phyloP scores from a whole-genome alignment of 2,888 invertebrate species.

The Mongoloraphidia duomilia region DNA sequence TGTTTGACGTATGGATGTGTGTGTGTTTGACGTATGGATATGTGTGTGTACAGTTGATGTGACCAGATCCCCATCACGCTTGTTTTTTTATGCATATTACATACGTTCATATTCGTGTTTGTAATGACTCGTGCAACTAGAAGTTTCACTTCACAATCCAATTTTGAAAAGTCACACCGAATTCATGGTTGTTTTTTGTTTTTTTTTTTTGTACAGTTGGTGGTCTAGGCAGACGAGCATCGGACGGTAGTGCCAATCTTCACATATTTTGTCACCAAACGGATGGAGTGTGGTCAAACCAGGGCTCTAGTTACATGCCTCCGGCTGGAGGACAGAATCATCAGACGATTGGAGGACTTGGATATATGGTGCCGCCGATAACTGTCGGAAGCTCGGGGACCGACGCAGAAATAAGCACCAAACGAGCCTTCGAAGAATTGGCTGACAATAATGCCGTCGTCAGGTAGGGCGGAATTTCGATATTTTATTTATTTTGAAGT shows the following conservation, averaged over 20 bases:
- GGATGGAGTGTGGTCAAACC: slow-evolving; percentile 38
- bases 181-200: slow-evolving; percentile 12
- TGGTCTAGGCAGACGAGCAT: slow-evolving; percentile 79
- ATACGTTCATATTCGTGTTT: too few species aligned
- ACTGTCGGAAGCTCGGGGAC: background rate
- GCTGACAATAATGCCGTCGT: slow-evolving; percentile 35
- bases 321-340: background rate
- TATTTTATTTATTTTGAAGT: background rate
- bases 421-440: slow-evolving; percentile 29
- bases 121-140: too few species aligned
- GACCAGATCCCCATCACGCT: too few species aligned
- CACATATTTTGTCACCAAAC: slow-evolving; percentile 47
- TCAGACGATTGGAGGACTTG: background rate
- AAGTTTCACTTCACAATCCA: too few species aligned
- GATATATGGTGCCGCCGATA: background rate
- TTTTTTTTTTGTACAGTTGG: slow-evolving; percentile 36
- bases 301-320: slow-evolving; percentile 32
- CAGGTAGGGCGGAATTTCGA: slow-evolving; percentile 23
- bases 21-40: too few species aligned
- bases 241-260: slow-evolving; percentile 90
- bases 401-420: slow-evolving; percentile 10
- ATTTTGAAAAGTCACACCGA: background rate
- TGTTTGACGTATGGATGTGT: too few species aligned
- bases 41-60: too few species aligned
- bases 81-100: too few species aligned